Conservation (phyloP, 2,797 vertebrate genomes). For the Dicrostonyx torquatus region DNA sequence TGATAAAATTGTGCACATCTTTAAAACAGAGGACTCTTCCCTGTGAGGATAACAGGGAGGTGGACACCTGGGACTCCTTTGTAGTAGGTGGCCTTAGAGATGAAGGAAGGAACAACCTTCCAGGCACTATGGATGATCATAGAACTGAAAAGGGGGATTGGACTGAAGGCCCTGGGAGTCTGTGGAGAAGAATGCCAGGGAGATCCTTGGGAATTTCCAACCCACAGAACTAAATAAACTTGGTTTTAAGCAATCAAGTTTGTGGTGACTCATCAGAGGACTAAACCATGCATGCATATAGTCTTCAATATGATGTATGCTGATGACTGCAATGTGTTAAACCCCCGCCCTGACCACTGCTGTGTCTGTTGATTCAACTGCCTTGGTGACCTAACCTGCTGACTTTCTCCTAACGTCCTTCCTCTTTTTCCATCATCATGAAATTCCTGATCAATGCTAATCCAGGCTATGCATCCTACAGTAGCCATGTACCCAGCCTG, state of each 20-base stretch:
- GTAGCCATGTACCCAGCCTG: neutral
- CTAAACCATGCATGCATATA: neutral
- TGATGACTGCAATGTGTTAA: neutral
- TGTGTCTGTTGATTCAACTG: neutral
- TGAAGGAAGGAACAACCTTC: neutral
- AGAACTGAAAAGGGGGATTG: neutral
- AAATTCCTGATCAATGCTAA: neutral
- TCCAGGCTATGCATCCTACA: neutral
- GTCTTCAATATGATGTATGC: neutral
- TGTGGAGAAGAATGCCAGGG: neutral
- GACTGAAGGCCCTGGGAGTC: neutral
- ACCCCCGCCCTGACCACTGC: neutral
- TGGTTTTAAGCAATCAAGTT: neutral
- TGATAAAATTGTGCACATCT: neutral
- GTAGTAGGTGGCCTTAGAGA: neutral
- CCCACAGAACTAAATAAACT: neutral
- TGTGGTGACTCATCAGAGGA: neutral
- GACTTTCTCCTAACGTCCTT: neutral
- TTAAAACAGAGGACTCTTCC: neutral
- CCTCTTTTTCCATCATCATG: neutral
- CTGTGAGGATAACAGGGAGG: neutral
- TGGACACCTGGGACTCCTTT: neutral
- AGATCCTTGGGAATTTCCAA: neutral
- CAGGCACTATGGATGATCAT: neutral
- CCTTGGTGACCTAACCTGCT: neutral